Base-by-base conservation (phyloP, 1,140 invertebrate species). In the Cherax destructor region DNA sequence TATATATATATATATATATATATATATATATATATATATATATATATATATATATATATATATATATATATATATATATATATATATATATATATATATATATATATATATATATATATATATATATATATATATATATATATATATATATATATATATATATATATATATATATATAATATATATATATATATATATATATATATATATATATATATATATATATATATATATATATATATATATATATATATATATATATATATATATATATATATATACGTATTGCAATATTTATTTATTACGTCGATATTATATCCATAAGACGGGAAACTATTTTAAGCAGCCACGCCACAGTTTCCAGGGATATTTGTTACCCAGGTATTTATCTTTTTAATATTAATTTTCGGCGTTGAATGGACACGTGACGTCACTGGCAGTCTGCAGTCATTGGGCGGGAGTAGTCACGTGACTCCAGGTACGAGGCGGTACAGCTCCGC, bases 391-490 rank as follows among this genome's bases (percentile, higher is more conserved):
- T 21, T 65, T 65, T 21, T 21, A 56, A 81, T 11, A 59, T 21
- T 56, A 30, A 81, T 81, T n/a, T 56, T 81, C 13, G 24, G 24
- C n/a, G 49, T 61, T 72, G 78, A 88, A 88, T 83, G 79, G 87
- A 88, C 87, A 88, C 10, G 65, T 88, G 87, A 88, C 87, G 79
- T 88, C 87, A 83, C 59, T 74, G 6, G 6, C 79, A 41, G 79
- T 72, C 65, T 47, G 65, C 41, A 61, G 78, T 83, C 87, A 88
- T 88, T 88, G 87, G 87, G 79, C 87, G 61, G 61, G 13, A 30
- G 77, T 83, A 78, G 87, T 88, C 87, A 88, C 87, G 87, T 88
- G 87, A 88, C 87, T 50, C 78, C 79, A 80, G 79, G 78, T 81
- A 72, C 47, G 49, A n/a, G 61, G 65, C 79, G 78, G 47, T 72